Percentiles rank a stretch among this genome's conserved stretches.
Conservation (phyloP, 2,797 vertebrate species). For the Scomberomorus guttatus region DNA sequence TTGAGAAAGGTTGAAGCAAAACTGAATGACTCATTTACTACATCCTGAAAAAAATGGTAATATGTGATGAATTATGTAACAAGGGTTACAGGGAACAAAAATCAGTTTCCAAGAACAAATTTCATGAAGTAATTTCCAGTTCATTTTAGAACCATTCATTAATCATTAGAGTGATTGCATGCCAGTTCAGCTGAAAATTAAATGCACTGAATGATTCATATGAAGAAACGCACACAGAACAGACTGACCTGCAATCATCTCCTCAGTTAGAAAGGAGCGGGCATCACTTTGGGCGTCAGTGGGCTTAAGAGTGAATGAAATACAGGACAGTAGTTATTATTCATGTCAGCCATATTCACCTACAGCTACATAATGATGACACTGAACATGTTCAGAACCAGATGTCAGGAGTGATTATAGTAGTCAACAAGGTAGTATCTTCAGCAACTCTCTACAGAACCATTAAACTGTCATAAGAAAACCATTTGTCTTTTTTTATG, state of each 20-base stretch:
- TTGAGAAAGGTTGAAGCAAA: background rate
- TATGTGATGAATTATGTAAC: background rate
- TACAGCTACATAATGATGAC: background rate
- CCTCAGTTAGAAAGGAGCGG: constrained; percentile 97
- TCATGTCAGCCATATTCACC: background rate
- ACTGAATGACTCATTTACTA: background rate
- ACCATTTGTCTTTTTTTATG: background rate
- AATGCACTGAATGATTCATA: fast-evolving
- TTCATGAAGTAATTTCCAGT: too few relatives aligned
- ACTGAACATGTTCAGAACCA: background rate
- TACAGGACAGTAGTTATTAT: background rate
- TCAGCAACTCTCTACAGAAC: background rate
- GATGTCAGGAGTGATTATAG: background rate
- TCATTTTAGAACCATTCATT: too few relatives aligned
- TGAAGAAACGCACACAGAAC: too few relatives aligned
- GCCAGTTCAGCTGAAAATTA: too few relatives aligned
- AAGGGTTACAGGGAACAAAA: too few relatives aligned
- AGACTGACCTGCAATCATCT: constrained; percentile 94
- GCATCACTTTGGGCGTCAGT: constrained; percentile 97
- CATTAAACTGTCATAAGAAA: background rate
- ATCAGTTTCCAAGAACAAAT: background rate
- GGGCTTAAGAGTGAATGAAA: constrained; percentile 79
- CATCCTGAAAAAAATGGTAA: background rate
- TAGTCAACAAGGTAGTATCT: too few relatives aligned
- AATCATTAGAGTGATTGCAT: background rate